Base-by-base conservation (phyloP, 2,888 invertebrate genomes). In the Galerucella nymphaeae region DNA sequence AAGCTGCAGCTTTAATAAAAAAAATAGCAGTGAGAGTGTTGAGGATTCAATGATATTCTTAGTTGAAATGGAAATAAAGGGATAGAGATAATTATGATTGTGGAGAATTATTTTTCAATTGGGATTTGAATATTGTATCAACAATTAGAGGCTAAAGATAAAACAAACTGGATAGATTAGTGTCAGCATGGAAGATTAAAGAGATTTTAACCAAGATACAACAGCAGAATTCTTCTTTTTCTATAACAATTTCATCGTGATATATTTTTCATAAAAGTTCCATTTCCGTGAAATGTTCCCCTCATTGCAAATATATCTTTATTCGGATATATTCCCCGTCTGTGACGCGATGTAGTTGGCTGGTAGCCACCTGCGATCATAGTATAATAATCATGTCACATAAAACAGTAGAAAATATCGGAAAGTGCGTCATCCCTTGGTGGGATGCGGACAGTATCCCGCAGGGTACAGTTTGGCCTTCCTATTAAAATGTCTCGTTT, bases 341-440 rank as follows among this genome's bases (percentile, higher is more conserved):
- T 61, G 68, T 41, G 61, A 20, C n/a, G 41, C 69, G 50, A 62
- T 62, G 45, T 80, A 77, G 81, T 79, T 58, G 38, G 82, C 81
- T 80, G 82, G 76, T 73, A 80, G 80, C 84, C 85, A 85, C 85
- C 85, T 85, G 85, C 84, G 83, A 80, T 81, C 82, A 78, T 82
- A 80, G 84, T 84, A 85, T 85, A 85, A 85, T 85, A 85, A 85
- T 85, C 85, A 85, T 84, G 85, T 85, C 85, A 85, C 84, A 85
- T 84, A 85, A 85, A 85, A 84, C 83, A 82, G 83, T 82, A 82
- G 80, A 75, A 78, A 82, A 84, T 83, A 84, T 83, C 83, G 84
- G 81, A 83, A 71, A 84, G 83, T 83, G 83, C 83, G 82, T 82
- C 81, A 80, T 80, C 81, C 79, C 82, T 79, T 71, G 77, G 76